Evolutionary conservation across 2,797 vertebrate genomes (phyloP).

Genomic region (Liparis tanakae): DNA sequence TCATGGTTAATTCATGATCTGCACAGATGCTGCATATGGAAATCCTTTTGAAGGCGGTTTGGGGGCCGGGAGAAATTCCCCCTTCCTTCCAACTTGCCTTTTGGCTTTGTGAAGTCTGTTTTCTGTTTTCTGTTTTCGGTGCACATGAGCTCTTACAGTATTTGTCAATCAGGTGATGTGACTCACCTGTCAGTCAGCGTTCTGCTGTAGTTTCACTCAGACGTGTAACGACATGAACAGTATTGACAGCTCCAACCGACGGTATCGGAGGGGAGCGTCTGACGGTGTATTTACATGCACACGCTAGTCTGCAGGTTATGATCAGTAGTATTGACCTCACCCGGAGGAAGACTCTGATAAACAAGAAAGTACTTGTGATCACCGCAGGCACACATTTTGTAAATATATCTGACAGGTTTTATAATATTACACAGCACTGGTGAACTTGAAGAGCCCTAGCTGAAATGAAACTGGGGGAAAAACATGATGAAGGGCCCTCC

Average conservation of each 20-base stretch:
- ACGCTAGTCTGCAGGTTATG: neutral
- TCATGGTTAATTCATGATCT: conserved; percentile 76
- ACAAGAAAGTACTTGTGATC: no score
- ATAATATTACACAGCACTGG: no score
- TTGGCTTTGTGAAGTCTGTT: conserved; percentile 15
- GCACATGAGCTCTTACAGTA: conserved; percentile 17
- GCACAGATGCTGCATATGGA: conserved; percentile 58
- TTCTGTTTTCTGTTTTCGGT: conserved; percentile 12
- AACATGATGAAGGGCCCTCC: no score
- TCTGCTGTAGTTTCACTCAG: conserved; percentile 16
- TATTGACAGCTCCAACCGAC: neutral
- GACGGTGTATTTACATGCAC: neutral
- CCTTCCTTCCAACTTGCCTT: conserved; percentile 41
- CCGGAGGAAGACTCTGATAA: neutral
- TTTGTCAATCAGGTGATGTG: neutral
- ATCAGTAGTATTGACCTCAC: neutral
- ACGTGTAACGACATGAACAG: neutral
- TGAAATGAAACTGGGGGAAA: no score
- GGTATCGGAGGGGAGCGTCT: conserved; percentile 5
- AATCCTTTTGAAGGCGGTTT: conserved; percentile 57
- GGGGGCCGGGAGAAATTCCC: conserved; percentile 40
- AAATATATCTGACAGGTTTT: no score
- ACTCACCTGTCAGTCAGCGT: conserved; percentile 33
- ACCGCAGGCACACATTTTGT: no score
- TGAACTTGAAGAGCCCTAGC: no score